Base-by-base conservation (phyloP, 2,113 vertebrate genomes). In the Uropsilus gracilis region DNA sequence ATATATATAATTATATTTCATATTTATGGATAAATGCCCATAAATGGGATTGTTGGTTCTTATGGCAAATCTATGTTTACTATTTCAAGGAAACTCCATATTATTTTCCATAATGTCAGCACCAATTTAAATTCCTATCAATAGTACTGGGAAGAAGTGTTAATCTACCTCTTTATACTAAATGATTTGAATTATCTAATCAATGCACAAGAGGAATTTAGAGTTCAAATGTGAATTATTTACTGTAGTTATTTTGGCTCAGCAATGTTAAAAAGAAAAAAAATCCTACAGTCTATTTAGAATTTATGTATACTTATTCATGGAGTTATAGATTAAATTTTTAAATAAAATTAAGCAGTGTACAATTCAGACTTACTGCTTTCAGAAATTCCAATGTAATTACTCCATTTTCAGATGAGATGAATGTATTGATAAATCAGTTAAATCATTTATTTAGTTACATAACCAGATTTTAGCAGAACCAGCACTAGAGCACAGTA, bases 111-210 rank as follows among this genome's bases (percentile, higher is more conserved):
- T 55, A 55, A n/a, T n/a, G n/a, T n/a, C n/a, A n/a, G n/a, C n/a
- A n/a, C n/a, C n/a, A n/a, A 55, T 55, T 22, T 55, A 55, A 55
- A 22, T 55, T 7, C 8, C 18, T 20, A 22, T 55, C 53, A 22
- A 55, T 6, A 22, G 53, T 55, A 2, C 20, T 55, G 53, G 18
- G n/a, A n/a, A n/a, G n/a, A 55, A 55, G 53, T 50, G n/a, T 66
- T 71, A 42, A 32, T 86, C 6, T 93, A 7, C 39, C 39, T 6
- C 9, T 28, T 94, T 76, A 77, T 53, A 24, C 6, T 44, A 44
- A 93, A 81, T 32, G 48, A 61, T 59, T 85, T 37, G 81, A 55
- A 2, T 63, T 69, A 69, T 83, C 82, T 66, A 94, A 66, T 85
- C n/a, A 30, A 66, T 22, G 6, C 16, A 42, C 1, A 73, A 86